phyloP scores from a whole-genome alignment of 1,140 invertebrate genomes.

The Sipha flava region DNA sequence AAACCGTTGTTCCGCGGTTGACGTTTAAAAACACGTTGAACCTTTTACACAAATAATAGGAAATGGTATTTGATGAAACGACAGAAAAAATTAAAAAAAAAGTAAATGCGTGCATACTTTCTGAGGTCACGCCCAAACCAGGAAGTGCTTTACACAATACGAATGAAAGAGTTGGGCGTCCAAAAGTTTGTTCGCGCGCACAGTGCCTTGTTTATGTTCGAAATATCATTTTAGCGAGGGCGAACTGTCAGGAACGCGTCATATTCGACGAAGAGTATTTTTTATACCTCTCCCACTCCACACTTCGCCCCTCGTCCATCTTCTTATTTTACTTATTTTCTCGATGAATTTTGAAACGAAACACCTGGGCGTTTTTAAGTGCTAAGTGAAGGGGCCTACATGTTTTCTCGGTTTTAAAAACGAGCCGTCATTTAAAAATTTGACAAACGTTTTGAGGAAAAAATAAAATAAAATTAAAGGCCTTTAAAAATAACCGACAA shows the following conservation, averaged over 20 bases:
- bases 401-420: conserved; percentile 4
- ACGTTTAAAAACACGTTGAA: background rate
- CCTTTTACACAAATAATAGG: background rate
- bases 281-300: background rate
- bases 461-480: background rate
- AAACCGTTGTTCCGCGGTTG: background rate
- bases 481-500: background rate
- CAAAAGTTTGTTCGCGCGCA: background rate
- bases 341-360: conserved; percentile 14
- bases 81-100: background rate
- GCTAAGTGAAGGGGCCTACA: background rate
- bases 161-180: conserved; percentile 20
- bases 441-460: conserved; percentile 14
- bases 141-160: background rate
- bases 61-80: background rate
- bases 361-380: conserved; percentile 32
- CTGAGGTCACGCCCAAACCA: conserved; percentile 20
- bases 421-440: conserved; percentile 2
- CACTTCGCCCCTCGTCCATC: background rate
- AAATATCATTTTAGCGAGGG: conserved; percentile 31
- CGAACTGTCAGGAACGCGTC: conserved; percentile 26
- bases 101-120: background rate
- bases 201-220: background rate
- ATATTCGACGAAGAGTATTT: conserved; percentile 19
- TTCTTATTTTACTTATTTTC: background rate